Base-by-base conservation (phyloP, 2,888 invertebrate genomes). In the Peribatodes rhomboidaria region DNA sequence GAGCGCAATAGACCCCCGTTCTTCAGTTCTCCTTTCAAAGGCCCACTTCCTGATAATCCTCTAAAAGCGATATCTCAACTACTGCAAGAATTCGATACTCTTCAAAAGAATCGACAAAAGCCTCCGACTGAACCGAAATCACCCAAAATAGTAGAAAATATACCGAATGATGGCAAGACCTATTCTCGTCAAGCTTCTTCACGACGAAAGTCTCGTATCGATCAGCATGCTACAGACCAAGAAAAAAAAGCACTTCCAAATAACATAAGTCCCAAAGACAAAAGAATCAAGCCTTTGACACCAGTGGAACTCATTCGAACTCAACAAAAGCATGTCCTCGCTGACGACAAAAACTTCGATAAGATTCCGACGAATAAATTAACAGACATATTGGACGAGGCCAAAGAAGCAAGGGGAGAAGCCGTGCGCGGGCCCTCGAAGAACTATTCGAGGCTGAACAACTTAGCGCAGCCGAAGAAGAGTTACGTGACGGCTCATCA, bases 361-460 rank as follows among this genome's bases (percentile, higher is more conserved):
- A 83, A 71, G 65, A 33, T 61, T 8, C 50, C 72, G 0, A 86
- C 77, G 64, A 87, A 83, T 61, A 88, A 87, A 69, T 74, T 88
- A 31, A 62, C 70, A 11, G 90, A 92, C 63, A 79, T 90, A n/a
- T 79, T 88, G 50, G 91, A 93, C 18, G 90, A 91, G 75, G 88
- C 77, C 3, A 92, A 88, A 74, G 92, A 93, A 81, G 85, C 90
- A 0, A 83, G 88, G 63, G 92, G 92, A 0, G 91, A 93, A 76
- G 92, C 92, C n/a, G 91, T 93, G 6, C 82, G 88, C 8, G 92
- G 92, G 0, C 92, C 92, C 39, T 79, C 84, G 0, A 88, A 84
- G 73, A 67, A 78, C 4, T 77, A 70, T 65, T 82, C 90, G 22
- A 83, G 92, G 63, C 72, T 93, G 37, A 81, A 90, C 54, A 79